phyloP scores from a whole-genome alignment of 1,140 invertebrate genomes.

The Aphaenogaster ashmeadi region DNA sequence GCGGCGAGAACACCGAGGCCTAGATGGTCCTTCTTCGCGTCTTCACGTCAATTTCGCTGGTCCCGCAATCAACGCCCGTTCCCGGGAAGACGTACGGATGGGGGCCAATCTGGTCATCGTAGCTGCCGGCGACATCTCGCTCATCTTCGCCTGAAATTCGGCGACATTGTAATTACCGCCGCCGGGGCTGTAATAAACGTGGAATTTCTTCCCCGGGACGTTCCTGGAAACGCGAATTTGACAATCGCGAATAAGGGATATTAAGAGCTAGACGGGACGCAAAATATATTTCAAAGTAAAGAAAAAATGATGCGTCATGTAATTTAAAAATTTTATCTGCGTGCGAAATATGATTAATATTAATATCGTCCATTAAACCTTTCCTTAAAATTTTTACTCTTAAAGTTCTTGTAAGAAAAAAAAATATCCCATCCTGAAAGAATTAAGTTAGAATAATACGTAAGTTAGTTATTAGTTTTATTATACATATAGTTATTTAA shows the following conservation, averaged over 20 bases:
- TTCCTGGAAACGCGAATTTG: conserved; percentile 13
- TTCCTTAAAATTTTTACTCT: neutral
- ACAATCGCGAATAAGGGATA: conserved; percentile 10
- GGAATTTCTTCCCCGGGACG: neutral
- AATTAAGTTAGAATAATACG: neutral
- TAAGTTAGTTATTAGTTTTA: neutral
- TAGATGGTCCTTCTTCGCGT: neutral
- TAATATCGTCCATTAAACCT: neutral
- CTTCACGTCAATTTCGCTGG: conserved; percentile 75
- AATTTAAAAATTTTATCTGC: neutral
- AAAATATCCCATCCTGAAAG: neutral
- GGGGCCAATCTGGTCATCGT: neutral
- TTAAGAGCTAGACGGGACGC: neutral
- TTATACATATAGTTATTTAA: no score
- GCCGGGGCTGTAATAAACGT: conserved; percentile 19
- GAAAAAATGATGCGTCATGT: neutral
- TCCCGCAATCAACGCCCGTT: conserved; percentile 70
- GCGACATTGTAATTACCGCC: conserved; percentile 18
- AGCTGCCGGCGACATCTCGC: conserved; percentile 10
- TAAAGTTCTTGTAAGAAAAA: neutral
- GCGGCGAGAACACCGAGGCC: conserved; percentile 20
- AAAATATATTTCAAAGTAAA: conserved; percentile 3
- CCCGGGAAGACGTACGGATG: neutral
- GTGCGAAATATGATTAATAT: neutral
- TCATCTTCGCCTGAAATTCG: neutral